Percentiles rank a stretch among this genome's conserved stretches.
phyloP scores from a whole-genome alignment of 1,140 invertebrate species.

The Trichogramma pretiosum region DNA sequence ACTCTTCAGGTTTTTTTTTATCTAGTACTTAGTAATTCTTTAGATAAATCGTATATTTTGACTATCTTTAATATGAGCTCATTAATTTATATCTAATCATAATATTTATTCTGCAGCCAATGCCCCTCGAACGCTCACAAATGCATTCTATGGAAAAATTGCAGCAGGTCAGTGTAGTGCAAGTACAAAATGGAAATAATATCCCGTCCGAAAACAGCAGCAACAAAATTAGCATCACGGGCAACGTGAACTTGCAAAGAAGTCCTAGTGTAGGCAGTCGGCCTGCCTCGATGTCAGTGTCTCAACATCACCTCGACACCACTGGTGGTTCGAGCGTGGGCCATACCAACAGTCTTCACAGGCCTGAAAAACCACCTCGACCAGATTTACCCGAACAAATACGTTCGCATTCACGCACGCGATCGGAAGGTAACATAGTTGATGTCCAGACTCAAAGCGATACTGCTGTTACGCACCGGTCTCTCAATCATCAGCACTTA shows the following conservation, averaged over 20 bases:
- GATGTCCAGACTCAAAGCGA: constrained; percentile 39
- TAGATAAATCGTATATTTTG: too few relatives aligned
- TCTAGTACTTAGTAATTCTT: too few relatives aligned
- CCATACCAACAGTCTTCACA: not conserved
- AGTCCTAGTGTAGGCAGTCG: constrained; percentile 41
- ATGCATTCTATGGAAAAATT: constrained; percentile 61
- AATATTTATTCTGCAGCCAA: too few relatives aligned
- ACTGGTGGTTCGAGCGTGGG: too few relatives aligned
- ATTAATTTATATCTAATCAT: not conserved
- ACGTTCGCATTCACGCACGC: constrained; percentile 40
- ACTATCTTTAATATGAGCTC: too few relatives aligned
- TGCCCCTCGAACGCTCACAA: constrained; percentile 54
- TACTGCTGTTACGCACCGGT: constrained; percentile 31
- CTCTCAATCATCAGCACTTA: constrained; percentile 10
- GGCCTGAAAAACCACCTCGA: constrained; percentile 39
- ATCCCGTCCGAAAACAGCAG: constrained; percentile 33
- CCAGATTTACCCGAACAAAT: constrained; percentile 36
- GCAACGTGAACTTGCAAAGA: constrained; percentile 39
- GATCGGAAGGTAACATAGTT: constrained; percentile 47
- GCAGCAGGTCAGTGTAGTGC: constrained; percentile 61
- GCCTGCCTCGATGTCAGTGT: constrained; percentile 37
- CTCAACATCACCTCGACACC: not conserved
- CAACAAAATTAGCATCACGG: constrained; percentile 23
- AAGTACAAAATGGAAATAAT: constrained; percentile 44
- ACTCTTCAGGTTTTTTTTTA: too few relatives aligned